Evolutionary conservation across 53 echinoderm and acorn worm species (phyloP).

Genomic region (Holothuria scabra): DNA sequence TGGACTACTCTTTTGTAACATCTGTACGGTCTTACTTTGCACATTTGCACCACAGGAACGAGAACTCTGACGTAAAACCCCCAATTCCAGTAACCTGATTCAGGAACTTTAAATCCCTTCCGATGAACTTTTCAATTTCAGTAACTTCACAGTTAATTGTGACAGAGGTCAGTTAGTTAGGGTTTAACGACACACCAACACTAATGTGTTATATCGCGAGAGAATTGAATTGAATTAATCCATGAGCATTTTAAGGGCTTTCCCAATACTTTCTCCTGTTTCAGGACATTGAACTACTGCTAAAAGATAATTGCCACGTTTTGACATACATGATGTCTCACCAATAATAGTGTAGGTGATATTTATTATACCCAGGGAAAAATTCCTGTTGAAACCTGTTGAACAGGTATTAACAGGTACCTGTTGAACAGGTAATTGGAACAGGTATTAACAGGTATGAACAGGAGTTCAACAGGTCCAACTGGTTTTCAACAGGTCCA

Average conservation of each 20-base stretch:
- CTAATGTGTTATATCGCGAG: too few species aligned
- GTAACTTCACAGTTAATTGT: constrained; percentile 51
- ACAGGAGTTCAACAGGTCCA: too few species aligned
- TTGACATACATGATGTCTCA: constrained; percentile 59
- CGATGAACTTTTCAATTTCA: constrained; percentile 56
- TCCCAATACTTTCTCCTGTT: constrained; percentile 59
- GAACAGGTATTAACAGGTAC: too few species aligned
- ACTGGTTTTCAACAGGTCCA: too few species aligned
- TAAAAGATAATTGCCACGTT: constrained; percentile 67
- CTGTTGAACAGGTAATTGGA: too few species aligned
- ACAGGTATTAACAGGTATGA: too few species aligned
- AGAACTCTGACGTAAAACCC: constrained; percentile 63
- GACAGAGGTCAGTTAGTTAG: constrained; percentile 43
- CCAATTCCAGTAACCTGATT: constrained; percentile 77
- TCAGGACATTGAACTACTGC: constrained; percentile 69
- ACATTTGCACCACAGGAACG: constrained; percentile 74
- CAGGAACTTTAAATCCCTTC: constrained; percentile 69
- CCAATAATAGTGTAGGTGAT: constrained; percentile 64
- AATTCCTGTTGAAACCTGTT: too few species aligned
- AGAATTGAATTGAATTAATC: constrained; percentile 65
- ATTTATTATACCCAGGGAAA: too few species aligned
- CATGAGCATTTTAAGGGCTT: constrained; percentile 56
- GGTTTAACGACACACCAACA: too few species aligned
- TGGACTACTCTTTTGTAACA: constrained; percentile 59
- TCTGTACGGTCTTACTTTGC: constrained; percentile 56